phyloP scores from a whole-genome alignment of 2,888 invertebrate genomes.

The Drosophila conformis region DNA sequence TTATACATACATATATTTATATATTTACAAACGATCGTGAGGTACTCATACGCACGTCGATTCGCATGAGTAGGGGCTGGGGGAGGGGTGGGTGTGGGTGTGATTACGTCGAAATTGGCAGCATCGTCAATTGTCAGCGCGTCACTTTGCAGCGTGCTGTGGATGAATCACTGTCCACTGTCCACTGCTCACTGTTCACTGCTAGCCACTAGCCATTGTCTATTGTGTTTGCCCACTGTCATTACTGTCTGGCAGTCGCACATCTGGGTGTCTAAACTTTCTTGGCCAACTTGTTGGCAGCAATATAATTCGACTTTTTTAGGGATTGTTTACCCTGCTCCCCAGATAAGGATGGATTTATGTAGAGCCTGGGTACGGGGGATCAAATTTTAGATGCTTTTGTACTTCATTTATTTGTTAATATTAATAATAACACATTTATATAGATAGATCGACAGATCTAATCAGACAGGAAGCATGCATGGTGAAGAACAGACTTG shows the following conservation, averaged over 20 bases:
- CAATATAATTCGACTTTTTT: not conserved
- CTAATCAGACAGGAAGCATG: not conserved
- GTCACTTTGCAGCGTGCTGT: constrained; percentile 16
- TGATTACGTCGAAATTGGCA: constrained; percentile 28
- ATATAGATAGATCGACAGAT: not conserved
- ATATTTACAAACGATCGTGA: not conserved
- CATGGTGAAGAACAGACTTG: not conserved
- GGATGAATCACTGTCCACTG: constrained; percentile 24
- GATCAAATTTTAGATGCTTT: not conserved
- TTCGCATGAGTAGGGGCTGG: not conserved
- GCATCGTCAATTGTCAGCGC: constrained; percentile 21
- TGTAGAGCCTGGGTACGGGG: not conserved
- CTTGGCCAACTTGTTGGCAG: not conserved
- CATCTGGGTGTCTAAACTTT: not conserved
- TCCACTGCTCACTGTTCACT: constrained; percentile 26
- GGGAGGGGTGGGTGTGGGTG: not conserved
- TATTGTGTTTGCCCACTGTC: constrained; percentile 16
- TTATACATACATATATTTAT: not conserved
- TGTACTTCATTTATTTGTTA: not conserved
- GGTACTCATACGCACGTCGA: constrained; percentile 18
- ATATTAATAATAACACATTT: not conserved
- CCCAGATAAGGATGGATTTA: no score
- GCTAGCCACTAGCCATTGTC: not conserved
- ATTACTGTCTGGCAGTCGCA: not conserved
- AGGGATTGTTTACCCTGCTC: not conserved